phyloP scores from a whole-genome alignment of 2,113 vertebrate species.

The Oenanthe oenanthe region DNA sequence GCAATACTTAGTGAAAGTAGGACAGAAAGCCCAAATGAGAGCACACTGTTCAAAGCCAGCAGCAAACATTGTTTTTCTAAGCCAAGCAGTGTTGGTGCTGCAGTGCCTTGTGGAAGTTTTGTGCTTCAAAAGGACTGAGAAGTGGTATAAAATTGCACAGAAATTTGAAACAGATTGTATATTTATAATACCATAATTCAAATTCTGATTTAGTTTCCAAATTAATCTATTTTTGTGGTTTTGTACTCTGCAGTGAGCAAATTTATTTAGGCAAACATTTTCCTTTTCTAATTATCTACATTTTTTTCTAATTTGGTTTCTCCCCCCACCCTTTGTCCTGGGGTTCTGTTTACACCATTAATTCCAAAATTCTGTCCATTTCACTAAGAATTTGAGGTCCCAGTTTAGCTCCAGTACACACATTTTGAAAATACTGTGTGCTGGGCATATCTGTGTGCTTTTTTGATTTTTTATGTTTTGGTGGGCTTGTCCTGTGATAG shows the following conservation, averaged over 20 bases:
- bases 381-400: neutral
- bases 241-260: neutral
- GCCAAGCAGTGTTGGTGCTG: neutral
- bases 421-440: neutral
- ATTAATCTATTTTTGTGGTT: neutral
- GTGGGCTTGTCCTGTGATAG: neutral
- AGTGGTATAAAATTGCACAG: neutral
- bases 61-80: neutral
- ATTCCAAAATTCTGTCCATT: neutral
- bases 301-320: neutral
- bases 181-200: neutral
- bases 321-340: neutral
- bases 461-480: neutral
- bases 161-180: neutral
- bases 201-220: neutral
- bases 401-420: neutral
- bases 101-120: neutral
- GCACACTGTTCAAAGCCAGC: neutral
- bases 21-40: conserved; percentile 40
- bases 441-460: neutral
- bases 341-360: neutral
- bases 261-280: neutral
- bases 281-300: neutral
- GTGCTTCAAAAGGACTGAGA: neutral
- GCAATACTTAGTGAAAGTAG: neutral